Percentiles rank a stretch among this genome's conserved stretches.
phyloP scores from a whole-genome alignment of 2,113 vertebrate genomes.

The Heptranchias perlo region DNA sequence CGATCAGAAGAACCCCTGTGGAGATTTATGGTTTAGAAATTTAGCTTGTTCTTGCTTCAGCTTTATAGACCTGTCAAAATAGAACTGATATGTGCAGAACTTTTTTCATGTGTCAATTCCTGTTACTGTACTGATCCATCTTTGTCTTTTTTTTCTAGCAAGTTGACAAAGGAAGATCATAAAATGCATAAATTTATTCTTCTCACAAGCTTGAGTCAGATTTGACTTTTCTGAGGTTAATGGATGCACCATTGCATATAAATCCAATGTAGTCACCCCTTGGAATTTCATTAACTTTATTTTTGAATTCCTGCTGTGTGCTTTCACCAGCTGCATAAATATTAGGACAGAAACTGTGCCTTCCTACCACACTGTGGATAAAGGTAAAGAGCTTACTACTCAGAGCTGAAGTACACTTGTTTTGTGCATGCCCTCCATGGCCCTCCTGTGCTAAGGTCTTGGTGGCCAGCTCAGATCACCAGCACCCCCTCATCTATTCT shows the following conservation, averaged over 20 bases:
- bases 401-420: background rate
- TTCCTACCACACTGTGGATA: background rate
- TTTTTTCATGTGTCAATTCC: background rate
- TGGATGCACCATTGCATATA: slow-evolving; percentile 12
- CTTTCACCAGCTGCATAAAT: background rate
- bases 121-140: background rate
- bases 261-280: background rate
- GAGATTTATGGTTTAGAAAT: background rate
- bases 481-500: background rate
- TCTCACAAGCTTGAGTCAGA: background rate
- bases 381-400: background rate
- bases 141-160: background rate
- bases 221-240: background rate
- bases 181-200: background rate
- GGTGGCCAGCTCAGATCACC: background rate
- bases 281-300: background rate
- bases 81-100: background rate
- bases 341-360: background rate
- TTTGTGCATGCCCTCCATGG: background rate
- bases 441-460: background rate
- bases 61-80: background rate
- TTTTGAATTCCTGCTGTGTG: background rate
- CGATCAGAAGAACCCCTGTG: background rate
- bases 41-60: background rate
- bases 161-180: background rate